phyloP scores from a whole-genome alignment of 2,888 invertebrate species.

The Myopa tessellatipennis region DNA sequence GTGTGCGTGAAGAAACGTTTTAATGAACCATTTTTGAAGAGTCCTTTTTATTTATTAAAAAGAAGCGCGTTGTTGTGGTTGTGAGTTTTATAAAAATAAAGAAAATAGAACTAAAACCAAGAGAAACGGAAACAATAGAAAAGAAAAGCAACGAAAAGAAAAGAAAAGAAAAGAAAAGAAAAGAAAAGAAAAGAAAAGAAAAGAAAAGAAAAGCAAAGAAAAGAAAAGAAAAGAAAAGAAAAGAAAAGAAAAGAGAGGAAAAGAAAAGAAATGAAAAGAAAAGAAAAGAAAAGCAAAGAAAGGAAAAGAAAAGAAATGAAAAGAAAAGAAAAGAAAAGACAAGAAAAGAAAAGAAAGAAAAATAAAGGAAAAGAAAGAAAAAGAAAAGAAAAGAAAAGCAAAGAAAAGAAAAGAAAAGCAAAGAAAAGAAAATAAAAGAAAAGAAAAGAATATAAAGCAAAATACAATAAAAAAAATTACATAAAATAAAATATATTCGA shows the following conservation, averaged over 20 bases:
- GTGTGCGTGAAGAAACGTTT: no score
- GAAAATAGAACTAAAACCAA: not conserved
- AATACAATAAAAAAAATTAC: no score
- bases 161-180: not conserved
- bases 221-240: not conserved
- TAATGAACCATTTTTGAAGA: no score
- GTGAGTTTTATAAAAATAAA: not conserved
- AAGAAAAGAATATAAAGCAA: no score
- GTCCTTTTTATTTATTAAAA: no score
- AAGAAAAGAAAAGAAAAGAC: not conserved
- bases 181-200: slow-evolving; percentile 2
- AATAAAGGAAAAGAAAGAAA: not conserved
- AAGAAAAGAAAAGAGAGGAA: slow-evolving; percentile 21
- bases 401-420: no score
- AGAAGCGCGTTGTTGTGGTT: no score
- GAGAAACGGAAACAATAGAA: not conserved
- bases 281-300: not conserved
- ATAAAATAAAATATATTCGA: no score
- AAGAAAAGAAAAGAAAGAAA: not conserved
- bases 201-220: slow-evolving; percentile 1
- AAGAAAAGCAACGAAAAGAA: not conserved
- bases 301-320: not conserved
- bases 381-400: no score
- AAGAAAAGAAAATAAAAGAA: no score
- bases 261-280: slow-evolving; percentile 18